Base-by-base conservation (phyloP, 2,797 vertebrate species). In the Ambastaia sidthimunki region DNA sequence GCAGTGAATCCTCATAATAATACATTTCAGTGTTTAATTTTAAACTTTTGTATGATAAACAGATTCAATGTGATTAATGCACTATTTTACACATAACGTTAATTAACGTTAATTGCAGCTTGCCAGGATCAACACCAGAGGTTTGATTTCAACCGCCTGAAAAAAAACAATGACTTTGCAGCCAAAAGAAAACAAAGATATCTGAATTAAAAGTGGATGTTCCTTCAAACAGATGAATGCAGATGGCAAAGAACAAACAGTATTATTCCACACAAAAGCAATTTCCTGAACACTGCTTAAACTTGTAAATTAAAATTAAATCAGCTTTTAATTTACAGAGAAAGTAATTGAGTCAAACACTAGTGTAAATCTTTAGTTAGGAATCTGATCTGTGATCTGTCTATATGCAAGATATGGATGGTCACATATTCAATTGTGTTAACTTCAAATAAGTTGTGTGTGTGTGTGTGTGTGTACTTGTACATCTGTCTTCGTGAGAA, bases 181-280 rank as follows among this genome's bases (percentile, higher is more conserved):
- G 66, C 41, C 37, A 21, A 47, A 68, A 7, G 16, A n/a, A 63
- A 34, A 63, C 28, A 23, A 60, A 21, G 31, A 67, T 2, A 65
- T 19, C 2, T 19, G 62, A 66, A 66, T 66, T n/a, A 66, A 66
- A 66, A n/a, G 62, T 19, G n/a, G 34, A 41, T 19, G 19, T 44
- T 67, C 11, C n/a, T 19, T 21, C 3, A 44, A 21, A 66, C 37
- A 66, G 19, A 66, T 66, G 13, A 66, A 44, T 66, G 63, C 34
- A 44, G 34, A 66, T 48, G n/a, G 3, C n/a, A 34, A 62, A 48
- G 10, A 15, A 21, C 47, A 66, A 50, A 21, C 7, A 21, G 47
- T 7, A 62, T 65, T 65, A 63, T 34, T 34, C 28, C 2, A 63
- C 60, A 63, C 60, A 34, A 63, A 54, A 75, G 19, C n/a, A 18